Conservation (phyloP, 2,797 vertebrate genomes). For the Coreius guichenoti region DNA sequence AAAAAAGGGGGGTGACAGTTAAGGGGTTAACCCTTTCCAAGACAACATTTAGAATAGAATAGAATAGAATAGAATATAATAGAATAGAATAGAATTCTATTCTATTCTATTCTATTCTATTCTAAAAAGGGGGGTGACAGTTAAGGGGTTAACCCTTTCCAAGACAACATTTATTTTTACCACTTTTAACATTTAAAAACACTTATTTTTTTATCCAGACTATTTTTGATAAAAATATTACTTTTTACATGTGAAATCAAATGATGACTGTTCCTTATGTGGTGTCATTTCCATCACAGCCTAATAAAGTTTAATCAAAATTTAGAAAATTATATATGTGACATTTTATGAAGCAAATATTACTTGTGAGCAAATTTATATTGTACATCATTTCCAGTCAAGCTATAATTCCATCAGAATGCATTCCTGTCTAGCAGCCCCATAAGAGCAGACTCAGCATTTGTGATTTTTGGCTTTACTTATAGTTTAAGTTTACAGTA, state of each 20-base stretch:
- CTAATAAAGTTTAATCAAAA: background rate
- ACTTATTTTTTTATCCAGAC: background rate
- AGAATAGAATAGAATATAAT: too few relatives aligned
- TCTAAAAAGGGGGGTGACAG: background rate
- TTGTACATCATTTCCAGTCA: background rate
- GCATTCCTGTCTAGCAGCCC: background rate
- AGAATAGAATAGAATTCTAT: too few relatives aligned
- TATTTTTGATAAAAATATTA: background rate
- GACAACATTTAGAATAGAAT: too few relatives aligned
- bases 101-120: too few relatives aligned
- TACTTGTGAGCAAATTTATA: background rate
- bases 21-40: too few relatives aligned
- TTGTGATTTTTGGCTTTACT: slow-evolving; percentile 30
- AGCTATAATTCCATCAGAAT: slow-evolving; percentile 3
- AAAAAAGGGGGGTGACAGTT: background rate
- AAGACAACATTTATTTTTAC: too few relatives aligned
- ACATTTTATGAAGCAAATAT: background rate
- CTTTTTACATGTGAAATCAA: background rate
- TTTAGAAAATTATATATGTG: background rate
- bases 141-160: background rate
- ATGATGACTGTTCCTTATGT: background rate
- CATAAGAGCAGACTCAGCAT: background rate
- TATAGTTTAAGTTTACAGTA: slow-evolving; percentile 17
- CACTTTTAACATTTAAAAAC: too few relatives aligned
- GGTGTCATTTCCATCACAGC: background rate